phyloP scores from a whole-genome alignment of 2,888 invertebrate genomes.

The Agonopterix heracliana region DNA sequence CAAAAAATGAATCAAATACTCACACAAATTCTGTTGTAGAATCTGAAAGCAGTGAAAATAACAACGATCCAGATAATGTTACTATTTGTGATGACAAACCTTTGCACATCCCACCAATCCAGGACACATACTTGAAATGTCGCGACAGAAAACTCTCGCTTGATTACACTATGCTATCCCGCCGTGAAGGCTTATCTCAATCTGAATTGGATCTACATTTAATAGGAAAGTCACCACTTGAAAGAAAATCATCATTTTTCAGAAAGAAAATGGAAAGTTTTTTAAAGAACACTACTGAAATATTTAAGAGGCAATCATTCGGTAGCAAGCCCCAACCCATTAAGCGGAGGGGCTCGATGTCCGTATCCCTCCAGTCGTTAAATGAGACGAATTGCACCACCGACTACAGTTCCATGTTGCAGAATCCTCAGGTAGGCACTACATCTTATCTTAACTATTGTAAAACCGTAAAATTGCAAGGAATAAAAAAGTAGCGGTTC shows the following conservation, averaged over 20 bases:
- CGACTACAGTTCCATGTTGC: constrained; percentile 16
- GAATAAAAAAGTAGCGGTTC: too few species aligned
- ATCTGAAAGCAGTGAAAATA: not conserved
- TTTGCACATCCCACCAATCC: too few species aligned
- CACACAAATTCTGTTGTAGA: not conserved
- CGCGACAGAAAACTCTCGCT: constrained; percentile 53
- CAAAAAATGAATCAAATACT: not conserved
- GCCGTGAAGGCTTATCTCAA: constrained; percentile 53
- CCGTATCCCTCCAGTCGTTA: constrained; percentile 56
- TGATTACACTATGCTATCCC: constrained; percentile 52
- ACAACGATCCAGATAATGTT: not conserved
- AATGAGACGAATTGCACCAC: constrained; percentile 33
- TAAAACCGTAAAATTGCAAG: too few species aligned
- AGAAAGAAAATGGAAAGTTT: constrained; percentile 66
- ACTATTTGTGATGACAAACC: too few species aligned
- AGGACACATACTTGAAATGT: not conserved
- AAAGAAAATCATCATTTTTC: constrained; percentile 66
- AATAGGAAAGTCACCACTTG: constrained; percentile 59
- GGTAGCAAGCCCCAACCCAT: constrained; percentile 30
- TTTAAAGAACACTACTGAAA: constrained; percentile 60
- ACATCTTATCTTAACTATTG: too few species aligned
- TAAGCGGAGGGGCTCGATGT: constrained; percentile 49
- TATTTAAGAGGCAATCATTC: constrained; percentile 51
- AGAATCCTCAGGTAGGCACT: constrained; percentile 5
- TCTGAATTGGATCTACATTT: constrained; percentile 62